phyloP scores from a whole-genome alignment of 2,797 vertebrate genomes.

The Galagoides demidoff region DNA sequence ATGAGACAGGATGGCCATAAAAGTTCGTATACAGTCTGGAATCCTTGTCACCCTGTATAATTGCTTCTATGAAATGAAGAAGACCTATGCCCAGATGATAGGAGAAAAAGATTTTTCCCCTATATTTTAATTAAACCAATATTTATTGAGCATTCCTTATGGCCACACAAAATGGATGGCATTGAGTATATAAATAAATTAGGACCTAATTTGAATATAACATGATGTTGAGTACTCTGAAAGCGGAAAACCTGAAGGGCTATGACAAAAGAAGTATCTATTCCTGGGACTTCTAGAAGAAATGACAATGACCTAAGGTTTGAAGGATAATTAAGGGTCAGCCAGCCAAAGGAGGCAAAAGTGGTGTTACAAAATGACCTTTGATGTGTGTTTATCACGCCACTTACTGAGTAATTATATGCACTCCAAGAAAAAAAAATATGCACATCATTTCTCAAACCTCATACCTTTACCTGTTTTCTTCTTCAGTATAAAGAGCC shows the following conservation, averaged over 20 bases:
- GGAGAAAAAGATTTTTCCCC: neutral
- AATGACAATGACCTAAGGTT: neutral
- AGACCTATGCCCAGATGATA: neutral
- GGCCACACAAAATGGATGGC: neutral
- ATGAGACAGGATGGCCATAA: neutral
- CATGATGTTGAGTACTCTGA: neutral
- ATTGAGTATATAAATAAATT: neutral
- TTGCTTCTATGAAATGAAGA: neutral
- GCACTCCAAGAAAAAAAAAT: neutral
- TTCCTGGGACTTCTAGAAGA: neutral
- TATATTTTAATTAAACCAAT: constrained; percentile 61
- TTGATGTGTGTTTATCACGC: neutral
- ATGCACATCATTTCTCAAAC: neutral
- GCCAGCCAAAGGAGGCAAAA: neutral
- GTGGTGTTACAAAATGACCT: neutral
- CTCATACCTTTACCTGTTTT: neutral
- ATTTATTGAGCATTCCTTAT: neutral
- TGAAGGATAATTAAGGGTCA: neutral
- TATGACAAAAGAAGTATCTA: neutral
- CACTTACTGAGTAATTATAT: neutral
- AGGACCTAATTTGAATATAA: constrained; percentile 4
- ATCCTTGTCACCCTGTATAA: neutral
- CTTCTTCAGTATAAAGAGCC: constrained; percentile 37
- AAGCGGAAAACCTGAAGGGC: neutral
- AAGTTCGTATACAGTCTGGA: too few species aligned